These are phyloP conservation scores for Lasiommata megera DNA, from an alignment of 2,888 invertebrate genomes.

Conservation along the genomic window DNA sequence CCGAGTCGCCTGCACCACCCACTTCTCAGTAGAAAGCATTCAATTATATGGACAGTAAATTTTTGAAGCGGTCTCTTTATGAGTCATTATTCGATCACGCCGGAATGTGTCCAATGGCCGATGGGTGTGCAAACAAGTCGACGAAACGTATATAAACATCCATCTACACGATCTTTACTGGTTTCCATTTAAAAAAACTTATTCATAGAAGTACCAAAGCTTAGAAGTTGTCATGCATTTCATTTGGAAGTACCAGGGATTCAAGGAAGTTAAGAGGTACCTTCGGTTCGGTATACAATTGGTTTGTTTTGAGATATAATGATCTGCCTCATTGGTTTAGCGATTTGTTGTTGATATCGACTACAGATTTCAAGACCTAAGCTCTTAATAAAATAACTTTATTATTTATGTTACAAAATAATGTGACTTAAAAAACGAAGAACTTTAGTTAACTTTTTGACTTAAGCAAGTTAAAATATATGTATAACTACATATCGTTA, in stretches of 20 bases:
- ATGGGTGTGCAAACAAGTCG: constrained; percentile 57
- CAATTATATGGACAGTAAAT: constrained; percentile 20
- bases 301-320: no score
- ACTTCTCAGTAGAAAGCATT: constrained; percentile 23
- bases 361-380: no score
- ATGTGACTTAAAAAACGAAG: no score
- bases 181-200: background rate
- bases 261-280: no score
- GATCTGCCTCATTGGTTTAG: no score
- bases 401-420: no score
- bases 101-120: constrained; percentile 36
- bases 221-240: background rate
- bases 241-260: background rate
- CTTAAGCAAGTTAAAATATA: no score
- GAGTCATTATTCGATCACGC: constrained; percentile 48
- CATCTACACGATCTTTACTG: constrained; percentile 22
- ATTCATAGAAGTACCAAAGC: background rate
- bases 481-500: no score
- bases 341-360: no score
- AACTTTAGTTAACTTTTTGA: no score
- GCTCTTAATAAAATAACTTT: no score
- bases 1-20: background rate
- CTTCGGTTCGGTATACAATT: no score
- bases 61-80: constrained; percentile 35
- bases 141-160: constrained; percentile 20